Base-by-base conservation (phyloP, 2,888 invertebrate species). In the Panzeria rudis region DNA sequence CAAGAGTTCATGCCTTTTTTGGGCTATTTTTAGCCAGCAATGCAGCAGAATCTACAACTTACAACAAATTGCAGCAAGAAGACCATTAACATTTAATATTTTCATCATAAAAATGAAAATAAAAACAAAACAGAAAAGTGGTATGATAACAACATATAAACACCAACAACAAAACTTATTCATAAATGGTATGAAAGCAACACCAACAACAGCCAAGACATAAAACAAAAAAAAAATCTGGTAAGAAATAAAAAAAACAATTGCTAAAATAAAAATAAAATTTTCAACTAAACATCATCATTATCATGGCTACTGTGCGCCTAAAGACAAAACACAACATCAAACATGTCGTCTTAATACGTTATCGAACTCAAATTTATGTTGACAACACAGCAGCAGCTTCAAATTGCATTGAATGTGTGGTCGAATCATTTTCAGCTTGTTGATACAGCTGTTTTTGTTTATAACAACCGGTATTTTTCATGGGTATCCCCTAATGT, bases 321-420 rank as follows among this genome's bases (percentile, higher is more conserved):
- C 29, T 50, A 73, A 61, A 73, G 72, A 73, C 81, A 85, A 64
- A 81, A 82, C 81, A 85, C 81, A 85, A 85, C 84, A 66, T 85
- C 50, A 29, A 15, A 35, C 68, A 32, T 41, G 69, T 56, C 52
- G 23, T 3, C 4, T 50, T 59, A 25, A 1, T 35, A 59, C 47
- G 0, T 29, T 6, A 41, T n/a, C 50, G 23, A 62, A 61, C 41
- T 15, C 15, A 2, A 9, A 7, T 29, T 64, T 56, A 35, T 41
- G 2, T 0, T 20, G 13, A 69, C 44, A 38, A 17, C 81, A 81
- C 72, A 78, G n/a, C 38, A 38, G 2, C 17, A 73, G 62, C 68
- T 62, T 73, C 50, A 81, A 52, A 41, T 50, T 5, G 1, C 5
- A 20, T n/a, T n/a, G n/a, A n/a, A n/a, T n/a, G n/a, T n/a, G n/a